Base-by-base conservation (phyloP, 2,113 vertebrate species). In the Nerophis lumbriciformis region DNA sequence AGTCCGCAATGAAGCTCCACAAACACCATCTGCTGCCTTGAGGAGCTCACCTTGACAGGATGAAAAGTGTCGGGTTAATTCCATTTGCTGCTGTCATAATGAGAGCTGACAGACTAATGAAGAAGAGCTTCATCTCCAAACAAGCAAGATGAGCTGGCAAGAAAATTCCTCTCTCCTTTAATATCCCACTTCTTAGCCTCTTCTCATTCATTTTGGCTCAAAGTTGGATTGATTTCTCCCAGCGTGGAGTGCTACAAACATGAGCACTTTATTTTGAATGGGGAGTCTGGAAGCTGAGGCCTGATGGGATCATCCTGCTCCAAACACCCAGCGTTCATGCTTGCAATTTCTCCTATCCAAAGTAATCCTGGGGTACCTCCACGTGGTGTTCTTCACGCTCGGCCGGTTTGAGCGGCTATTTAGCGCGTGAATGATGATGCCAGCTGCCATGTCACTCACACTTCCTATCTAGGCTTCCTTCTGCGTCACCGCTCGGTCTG, bases 1-100 rank as follows among this genome's bases (percentile, higher is more conserved):
- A 57, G 39, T 57, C 39, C 13, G n/a, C 12, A 39, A 44, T 44
- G 9, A 50, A 72, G 58, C 81, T 78, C 77, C 83, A 79, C 75
- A 85, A 86, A 88, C 84, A 87, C 87, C 89, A 90, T 88, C 87
- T 90, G 89, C 53, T 81, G 65, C 65, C 77, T 82, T 83, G 85
- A 77, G 21, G 63, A 49, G 68, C 76, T 75, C 75, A 84, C 83
- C 80, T 87, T 85, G 84, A 88, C 86, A 82, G 83, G 75, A 83
- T 76, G 74, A 90, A 87, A 80, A 83, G 80, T 81, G 86, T 87
- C 87, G 87, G 80, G 88, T 78, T 73, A 90, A 89, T 89, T 83
- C 75, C 71, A 83, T 90, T 83, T 86, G 80, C 66, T 77, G 65
- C 58, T 72, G 83, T 84, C 56, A 67, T 86, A 89, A 91, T 88